Base-by-base conservation (phyloP, 37 sponge, comb jelly and placozoan genomes). In the Agelas oroides region DNA sequence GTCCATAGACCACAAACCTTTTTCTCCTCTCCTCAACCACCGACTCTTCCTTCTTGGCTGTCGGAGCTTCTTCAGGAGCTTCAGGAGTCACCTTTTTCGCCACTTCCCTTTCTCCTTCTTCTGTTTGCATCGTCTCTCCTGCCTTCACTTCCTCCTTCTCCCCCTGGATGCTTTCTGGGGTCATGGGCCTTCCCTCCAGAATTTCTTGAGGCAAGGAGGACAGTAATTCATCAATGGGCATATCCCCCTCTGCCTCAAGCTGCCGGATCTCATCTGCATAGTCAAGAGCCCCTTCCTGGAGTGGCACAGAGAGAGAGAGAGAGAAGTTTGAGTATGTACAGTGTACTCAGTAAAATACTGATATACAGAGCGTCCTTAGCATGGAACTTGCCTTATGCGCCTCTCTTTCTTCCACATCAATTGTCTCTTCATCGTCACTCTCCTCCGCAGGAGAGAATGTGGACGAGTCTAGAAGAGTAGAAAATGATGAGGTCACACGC, bases 361-460 rank as follows among this genome's bases (percentile, higher is more conserved):
- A n/a, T 15, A 40, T 17, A 38, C 14, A 24, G 70, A 19, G 28
- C 21, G 23, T 67, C 27, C 21, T 28, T 18, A 25, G 28, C 28
- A 25, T n/a, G 28, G n/a, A 25, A 28, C 46, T 14, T 59, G 59
- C 83, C 62, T 82, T 59, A 24, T 25, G 16, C 46, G 74, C 91
- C 41, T 28, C 27, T 36, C 54, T 37, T 37, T 95, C 96, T 38
- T 95, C 96, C 60, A 70, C 55, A 23, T 93, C 94, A 80, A 95
- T 95, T 6, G 96, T 95, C 37, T 86, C 92, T 38, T 97, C 98
- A 61, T 95, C 94, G 84, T 97, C 92, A 62, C 79, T 87, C 58
- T 76, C 89, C 27, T 90, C 89, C 36, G 74, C 78, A 27, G 92
- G 87, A 21, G 73, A 56, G 30, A 90, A 66, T 5, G 69, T 61